These are phyloP conservation scores for Scortum barcoo DNA, from an alignment of 2,113 vertebrate species.

Conservation along the genomic window DNA sequence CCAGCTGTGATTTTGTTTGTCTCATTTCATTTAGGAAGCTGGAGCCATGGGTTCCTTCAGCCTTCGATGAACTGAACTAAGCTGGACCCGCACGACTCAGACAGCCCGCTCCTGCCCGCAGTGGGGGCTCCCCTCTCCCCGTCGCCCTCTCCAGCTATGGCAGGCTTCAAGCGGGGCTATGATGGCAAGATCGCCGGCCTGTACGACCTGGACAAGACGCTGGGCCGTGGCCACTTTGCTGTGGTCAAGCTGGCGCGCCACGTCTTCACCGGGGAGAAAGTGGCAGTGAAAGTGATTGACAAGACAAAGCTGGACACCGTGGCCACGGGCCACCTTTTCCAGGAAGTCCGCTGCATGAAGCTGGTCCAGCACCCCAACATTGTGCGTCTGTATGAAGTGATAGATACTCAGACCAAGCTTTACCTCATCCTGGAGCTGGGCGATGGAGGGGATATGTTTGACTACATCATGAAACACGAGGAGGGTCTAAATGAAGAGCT, in stretches of 20 bases:
- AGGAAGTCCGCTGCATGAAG: conserved; percentile 99
- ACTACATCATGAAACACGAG: conserved; percentile 99
- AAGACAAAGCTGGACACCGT: conserved; percentile 97
- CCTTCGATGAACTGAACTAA: conserved; percentile 85
- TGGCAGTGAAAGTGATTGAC: conserved; percentile 98
- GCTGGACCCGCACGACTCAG: conserved; percentile 68
- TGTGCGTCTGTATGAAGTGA: conserved; percentile 97
- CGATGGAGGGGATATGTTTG: conserved; percentile 98
- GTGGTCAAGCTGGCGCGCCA: conserved; percentile 98
- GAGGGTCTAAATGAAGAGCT: conserved; percentile 96
- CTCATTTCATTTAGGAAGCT: conserved; percentile 72
- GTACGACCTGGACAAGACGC: conserved; percentile 97
- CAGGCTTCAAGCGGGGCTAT: conserved; percentile 97
- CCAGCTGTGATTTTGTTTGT: neutral
- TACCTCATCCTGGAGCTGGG: conserved; percentile 97
- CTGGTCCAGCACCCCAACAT: conserved; percentile 98
- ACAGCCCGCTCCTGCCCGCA: conserved; percentile 55
- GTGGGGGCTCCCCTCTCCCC: conserved; percentile 59
- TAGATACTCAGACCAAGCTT: conserved; percentile 98
- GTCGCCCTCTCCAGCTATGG: conserved; percentile 88
- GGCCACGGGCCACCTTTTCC: conserved; percentile 97
- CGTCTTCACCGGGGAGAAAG: conserved; percentile 98
- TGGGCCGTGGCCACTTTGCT: conserved; percentile 97
- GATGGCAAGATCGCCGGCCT: conserved; percentile 98
- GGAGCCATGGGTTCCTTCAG: conserved; percentile 85